phyloP scores from a whole-genome alignment of 30 jellyfish, hydroid and myxozoan genomes.

The Aurelia sp. region DNA sequence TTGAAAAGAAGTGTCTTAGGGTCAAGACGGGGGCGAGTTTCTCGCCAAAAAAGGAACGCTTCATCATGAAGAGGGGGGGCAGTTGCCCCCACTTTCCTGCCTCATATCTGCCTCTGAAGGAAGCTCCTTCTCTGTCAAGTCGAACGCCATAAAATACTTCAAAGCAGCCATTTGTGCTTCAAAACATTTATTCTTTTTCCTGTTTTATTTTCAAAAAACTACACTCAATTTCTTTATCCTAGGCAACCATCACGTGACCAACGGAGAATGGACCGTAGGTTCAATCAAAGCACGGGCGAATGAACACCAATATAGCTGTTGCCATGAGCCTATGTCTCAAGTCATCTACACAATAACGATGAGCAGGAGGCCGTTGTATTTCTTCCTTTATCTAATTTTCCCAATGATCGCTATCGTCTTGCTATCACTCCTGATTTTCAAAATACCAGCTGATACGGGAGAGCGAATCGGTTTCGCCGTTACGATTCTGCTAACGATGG shows the following conservation, averaged over 20 bases:
- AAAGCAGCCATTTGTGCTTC: no score
- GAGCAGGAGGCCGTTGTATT: conserved; percentile 55
- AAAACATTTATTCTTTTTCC: no score
- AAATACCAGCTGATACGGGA: conserved; percentile 67
- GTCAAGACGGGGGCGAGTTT: no score
- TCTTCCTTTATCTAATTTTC: conserved; percentile 62
- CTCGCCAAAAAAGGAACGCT: no score
- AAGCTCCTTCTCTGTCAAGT: no score
- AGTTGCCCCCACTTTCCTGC: no score
- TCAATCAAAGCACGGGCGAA: conserved; percentile 26
- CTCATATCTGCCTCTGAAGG: no score
- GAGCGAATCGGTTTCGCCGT: conserved; percentile 78
- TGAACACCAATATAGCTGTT: conserved; percentile 53
- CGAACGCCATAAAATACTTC: no score
- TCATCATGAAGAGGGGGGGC: no score
- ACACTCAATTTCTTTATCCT: not conserved
- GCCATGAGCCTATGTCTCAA: conserved; percentile 64
- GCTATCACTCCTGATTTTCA: conserved; percentile 57
- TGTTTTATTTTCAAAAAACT: no score
- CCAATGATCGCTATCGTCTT: conserved; percentile 65
- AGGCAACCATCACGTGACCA: conserved; percentile 67
- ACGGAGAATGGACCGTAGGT: conserved; percentile 65
- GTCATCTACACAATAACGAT: conserved; percentile 34
- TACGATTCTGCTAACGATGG: conserved; percentile 61
- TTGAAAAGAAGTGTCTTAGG: no score